Percentiles rank a stretch among this genome's conserved stretches.
Conservation (phyloP, 2,888 invertebrate genomes). For the Protodeltote pygarga region DNA sequence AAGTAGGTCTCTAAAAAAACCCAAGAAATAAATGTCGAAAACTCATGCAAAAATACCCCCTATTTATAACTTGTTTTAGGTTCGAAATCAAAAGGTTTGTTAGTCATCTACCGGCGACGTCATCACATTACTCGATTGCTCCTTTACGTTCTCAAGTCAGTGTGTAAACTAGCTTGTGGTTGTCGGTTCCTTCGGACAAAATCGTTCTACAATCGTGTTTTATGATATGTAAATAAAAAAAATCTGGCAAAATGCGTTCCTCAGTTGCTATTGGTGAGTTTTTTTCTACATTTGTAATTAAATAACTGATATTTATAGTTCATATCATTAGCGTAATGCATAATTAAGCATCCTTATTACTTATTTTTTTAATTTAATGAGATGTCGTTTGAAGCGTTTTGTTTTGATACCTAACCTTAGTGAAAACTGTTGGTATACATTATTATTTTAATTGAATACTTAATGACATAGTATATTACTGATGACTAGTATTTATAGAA, state of each 20-base stretch:
- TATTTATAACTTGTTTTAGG: constrained; percentile 25
- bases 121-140: constrained; percentile 12
- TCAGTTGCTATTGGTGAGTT: constrained; percentile 36
- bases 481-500: too few species aligned
- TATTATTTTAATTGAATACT: too few species aligned
- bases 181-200: constrained; percentile 8
- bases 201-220: constrained; percentile 10
- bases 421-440: too few species aligned
- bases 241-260: constrained; percentile 27
- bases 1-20: constrained; percentile 2
- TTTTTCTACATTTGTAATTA: not conserved
- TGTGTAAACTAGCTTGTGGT: constrained; percentile 28
- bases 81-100: constrained; percentile 28
- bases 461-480: too few species aligned
- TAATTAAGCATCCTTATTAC: too few species aligned
- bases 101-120: constrained; percentile 27
- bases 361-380: too few species aligned
- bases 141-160: constrained; percentile 21
- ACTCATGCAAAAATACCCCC: constrained; percentile 17
- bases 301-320: not conserved
- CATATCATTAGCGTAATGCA: too few species aligned
- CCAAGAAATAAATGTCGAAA: constrained; percentile 1
- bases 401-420: too few species aligned
- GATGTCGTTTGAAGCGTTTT: too few species aligned
- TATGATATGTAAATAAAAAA: constrained; percentile 22